Evolutionary conservation across 2,888 invertebrate genomes (phyloP).

Genomic region (Onchidella celtica): DNA sequence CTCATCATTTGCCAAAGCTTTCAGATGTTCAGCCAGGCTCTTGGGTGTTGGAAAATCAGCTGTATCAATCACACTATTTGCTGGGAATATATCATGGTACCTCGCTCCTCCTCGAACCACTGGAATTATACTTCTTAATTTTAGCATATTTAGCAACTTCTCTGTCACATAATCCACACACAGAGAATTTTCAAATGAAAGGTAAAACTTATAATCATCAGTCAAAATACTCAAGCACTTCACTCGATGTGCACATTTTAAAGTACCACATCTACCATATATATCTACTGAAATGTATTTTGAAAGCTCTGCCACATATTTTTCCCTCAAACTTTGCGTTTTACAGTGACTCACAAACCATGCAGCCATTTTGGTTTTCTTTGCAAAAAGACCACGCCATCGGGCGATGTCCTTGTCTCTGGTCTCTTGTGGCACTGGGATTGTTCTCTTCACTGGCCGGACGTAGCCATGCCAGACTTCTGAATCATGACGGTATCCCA

Average conservation of each 20-base stretch:
- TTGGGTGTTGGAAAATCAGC: slow-evolving; percentile 36
- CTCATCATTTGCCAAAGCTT: slow-evolving; percentile 29
- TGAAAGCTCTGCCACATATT: slow-evolving; percentile 55
- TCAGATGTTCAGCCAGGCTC: slow-evolving; percentile 34
- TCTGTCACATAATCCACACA: slow-evolving; percentile 57
- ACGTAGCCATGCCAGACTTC: slow-evolving; percentile 51
- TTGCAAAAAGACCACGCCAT: slow-evolving; percentile 23
- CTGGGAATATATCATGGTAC: slow-evolving; percentile 37
- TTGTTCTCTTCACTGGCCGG: not conserved
- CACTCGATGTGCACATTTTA: slow-evolving; percentile 9
- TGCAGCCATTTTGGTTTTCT: slow-evolving; percentile 55
- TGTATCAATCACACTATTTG: slow-evolving; percentile 37
- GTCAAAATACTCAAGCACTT: slow-evolving; percentile 14
- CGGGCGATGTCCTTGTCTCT: not conserved
- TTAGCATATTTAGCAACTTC: slow-evolving; percentile 50
- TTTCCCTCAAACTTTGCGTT: slow-evolving; percentile 54
- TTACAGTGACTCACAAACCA: slow-evolving; percentile 65
- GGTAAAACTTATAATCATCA: slow-evolving; percentile 53
- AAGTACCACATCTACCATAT: slow-evolving; percentile 59
- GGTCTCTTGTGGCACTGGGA: not conserved
- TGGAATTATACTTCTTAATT: slow-evolving; percentile 41
- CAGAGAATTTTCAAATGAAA: slow-evolving; percentile 56
- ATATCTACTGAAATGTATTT: slow-evolving; percentile 58
- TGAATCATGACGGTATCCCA: slow-evolving; percentile 52
- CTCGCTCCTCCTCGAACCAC: slow-evolving; percentile 49